Base-by-base conservation (phyloP, 2,113 vertebrate species). In the Ptilorrhoa leucosticta region DNA sequence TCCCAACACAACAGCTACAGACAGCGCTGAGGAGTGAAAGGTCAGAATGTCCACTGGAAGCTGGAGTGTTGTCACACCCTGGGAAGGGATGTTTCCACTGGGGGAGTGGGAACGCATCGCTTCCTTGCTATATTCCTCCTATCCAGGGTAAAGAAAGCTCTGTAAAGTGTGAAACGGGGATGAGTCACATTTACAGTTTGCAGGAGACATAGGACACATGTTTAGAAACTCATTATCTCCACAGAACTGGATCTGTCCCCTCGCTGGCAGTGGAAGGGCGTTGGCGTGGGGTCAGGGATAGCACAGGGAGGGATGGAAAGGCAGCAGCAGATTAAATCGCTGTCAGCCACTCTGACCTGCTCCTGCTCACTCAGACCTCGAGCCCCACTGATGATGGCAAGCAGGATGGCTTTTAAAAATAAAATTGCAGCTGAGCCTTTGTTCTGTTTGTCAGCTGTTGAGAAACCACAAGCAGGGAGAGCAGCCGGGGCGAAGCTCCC, bases 251-350 rank as follows among this genome's bases (percentile, higher is more conserved):
- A 18, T 54, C 24, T 83, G 57, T 73, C 65, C 76, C 56, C 45
- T 24, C 15, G 76, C 68, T 92, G 90, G 75, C 88, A 83, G 65
- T 4, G 53, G 31, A 12, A 26, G 10, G 60, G 56, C 60, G 7
- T 28, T 85, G 93, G 85, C 51, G 10, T 2, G 16, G 42, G 84
- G 66, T 90, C 88, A 81, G 90, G 80, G 70, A 50, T 17, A 26
- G 72, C 64, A 51, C 45, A 48, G 78, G 75, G 35, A 65, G 75
- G 44, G 20, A 39, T 37, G 69, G 76, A 81, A 68, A 70, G 73
- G 70, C 51, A 87, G 42, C 45, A 53, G 65, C 83, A 70, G 70
- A 87, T 91, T 30, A 82, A 90, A 81, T 77, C 87, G 56, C 69
- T 91, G 70, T 48, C 71, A 82, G 51, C 72, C 64, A 13, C 60